These are phyloP conservation scores for Thalassoma bifasciatum DNA, from an alignment of 2,113 vertebrate species.

Conservation along the genomic window DNA sequence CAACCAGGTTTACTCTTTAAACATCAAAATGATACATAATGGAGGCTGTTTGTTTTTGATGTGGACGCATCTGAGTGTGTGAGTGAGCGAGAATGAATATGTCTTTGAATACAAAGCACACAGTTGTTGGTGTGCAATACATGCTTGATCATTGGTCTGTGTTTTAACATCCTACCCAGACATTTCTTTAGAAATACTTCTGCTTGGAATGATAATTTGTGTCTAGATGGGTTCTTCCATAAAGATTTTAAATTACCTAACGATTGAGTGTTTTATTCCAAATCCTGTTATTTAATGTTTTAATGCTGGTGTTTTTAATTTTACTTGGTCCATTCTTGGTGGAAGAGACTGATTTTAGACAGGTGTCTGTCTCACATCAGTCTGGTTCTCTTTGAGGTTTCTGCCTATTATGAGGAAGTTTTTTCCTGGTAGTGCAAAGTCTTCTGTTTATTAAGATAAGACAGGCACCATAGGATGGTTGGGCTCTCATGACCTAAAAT, in stretches of 20 bases:
- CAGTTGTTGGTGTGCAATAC: conserved; percentile 6
- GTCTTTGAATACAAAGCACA: conserved; percentile 28
- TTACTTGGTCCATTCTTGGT: no score
- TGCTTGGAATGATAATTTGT: not conserved
- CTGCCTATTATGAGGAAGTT: no score
- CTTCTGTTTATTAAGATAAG: no score
- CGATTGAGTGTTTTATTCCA: not conserved
- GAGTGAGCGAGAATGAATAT: not conserved
- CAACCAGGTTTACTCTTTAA: conserved; percentile 36
- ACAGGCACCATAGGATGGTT: no score
- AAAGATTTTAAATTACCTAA: not conserved
- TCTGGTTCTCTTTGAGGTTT: no score
- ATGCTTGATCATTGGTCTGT: conserved; percentile 18
- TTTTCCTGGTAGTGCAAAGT: no score
- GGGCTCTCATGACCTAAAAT: no score
- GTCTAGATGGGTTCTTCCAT: not conserved
- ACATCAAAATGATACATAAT: conserved; percentile 57
- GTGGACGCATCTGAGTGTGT: not conserved
- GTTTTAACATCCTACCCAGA: conserved; percentile 16
- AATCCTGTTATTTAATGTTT: not conserved
- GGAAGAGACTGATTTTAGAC: no score
- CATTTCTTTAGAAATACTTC: not conserved
- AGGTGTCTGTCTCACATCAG: no score
- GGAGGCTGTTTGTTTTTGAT: conserved; percentile 31
- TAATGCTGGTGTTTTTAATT: no score